These are phyloP conservation scores for Labrus mixtus DNA, from an alignment of 2,113 vertebrate genomes.

Conservation along the genomic window DNA sequence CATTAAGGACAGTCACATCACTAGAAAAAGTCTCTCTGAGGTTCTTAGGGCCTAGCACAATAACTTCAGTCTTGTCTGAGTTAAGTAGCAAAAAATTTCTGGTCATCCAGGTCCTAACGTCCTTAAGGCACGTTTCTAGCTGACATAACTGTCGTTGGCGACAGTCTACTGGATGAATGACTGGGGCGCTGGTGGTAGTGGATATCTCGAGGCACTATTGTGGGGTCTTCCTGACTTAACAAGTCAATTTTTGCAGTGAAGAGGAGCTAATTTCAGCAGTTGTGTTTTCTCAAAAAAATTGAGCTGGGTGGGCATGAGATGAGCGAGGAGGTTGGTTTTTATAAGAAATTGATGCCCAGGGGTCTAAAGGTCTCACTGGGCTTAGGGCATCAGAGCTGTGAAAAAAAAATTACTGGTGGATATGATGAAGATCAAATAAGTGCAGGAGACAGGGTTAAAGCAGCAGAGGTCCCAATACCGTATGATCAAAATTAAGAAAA, in stretches of 20 bases:
- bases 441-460: conserved; percentile 2
- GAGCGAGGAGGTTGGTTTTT: conserved; percentile 29
- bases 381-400: conserved; percentile 34
- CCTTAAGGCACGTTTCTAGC: too few relatives aligned
- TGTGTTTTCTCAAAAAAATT: conserved; percentile 51
- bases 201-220: conserved; percentile 29
- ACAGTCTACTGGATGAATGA: too few relatives aligned
- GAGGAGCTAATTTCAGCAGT: conserved; percentile 27
- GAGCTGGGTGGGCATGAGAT: conserved; percentile 35
- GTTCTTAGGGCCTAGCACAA: too few relatives aligned
- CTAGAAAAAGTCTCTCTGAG: too few relatives aligned
- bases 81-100: too few relatives aligned
- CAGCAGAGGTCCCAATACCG: neutral
- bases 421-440: conserved; percentile 39
- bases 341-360: conserved; percentile 62
- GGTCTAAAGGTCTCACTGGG: conserved; percentile 35
- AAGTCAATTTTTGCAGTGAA: conserved; percentile 48
- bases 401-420: conserved; percentile 16
- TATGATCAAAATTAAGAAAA: neutral
- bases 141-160: too few relatives aligned
- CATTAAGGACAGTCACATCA: too few relatives aligned
- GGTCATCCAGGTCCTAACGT: too few relatives aligned
- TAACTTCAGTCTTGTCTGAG: too few relatives aligned
- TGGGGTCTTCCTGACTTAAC: conserved; percentile 31
- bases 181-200: conserved; percentile 41